These are phyloP conservation scores for Istiophorus platypterus DNA, from an alignment of 2,113 vertebrate genomes.

Conservation along the genomic window DNA sequence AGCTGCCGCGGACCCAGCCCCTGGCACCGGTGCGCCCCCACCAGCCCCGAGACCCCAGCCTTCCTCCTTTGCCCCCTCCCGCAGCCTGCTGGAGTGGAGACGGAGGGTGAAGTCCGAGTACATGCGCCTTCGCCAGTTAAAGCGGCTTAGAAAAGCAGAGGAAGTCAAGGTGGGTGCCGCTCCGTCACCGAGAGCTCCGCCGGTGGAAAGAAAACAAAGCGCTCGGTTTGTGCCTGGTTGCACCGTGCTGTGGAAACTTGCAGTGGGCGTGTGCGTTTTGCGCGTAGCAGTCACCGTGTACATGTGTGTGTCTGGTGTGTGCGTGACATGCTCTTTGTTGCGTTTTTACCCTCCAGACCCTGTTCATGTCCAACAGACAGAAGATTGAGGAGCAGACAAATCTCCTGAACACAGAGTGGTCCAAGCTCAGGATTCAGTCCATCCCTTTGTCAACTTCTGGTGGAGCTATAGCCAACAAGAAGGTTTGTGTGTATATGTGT, in stretches of 20 bases:
- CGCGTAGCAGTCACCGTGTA: not conserved
- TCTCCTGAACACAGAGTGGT: slow-evolving; percentile 94
- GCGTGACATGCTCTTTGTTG: slow-evolving; percentile 16
- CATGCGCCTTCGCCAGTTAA: slow-evolving; percentile 96
- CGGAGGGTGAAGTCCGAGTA: slow-evolving; percentile 97
- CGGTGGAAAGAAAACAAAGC: not conserved
- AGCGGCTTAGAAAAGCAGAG: slow-evolving; percentile 93
- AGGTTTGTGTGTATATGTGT: slow-evolving; percentile 76
- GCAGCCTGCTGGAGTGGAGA: slow-evolving; percentile 91
- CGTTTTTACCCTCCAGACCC: slow-evolving; percentile 83
- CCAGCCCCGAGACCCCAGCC: slow-evolving; percentile 64
- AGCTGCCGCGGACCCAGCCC: slow-evolving; percentile 43
- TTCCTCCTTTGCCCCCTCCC: slow-evolving; percentile 82
- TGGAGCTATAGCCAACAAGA: slow-evolving; percentile 88
- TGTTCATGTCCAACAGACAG: slow-evolving; percentile 92
- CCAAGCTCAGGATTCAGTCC: slow-evolving; percentile 92
- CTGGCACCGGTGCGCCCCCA: slow-evolving; percentile 33
- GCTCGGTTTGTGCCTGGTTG: not conserved
- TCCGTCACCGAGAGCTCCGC: not conserved
- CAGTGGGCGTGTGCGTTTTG: not conserved
- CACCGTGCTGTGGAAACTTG: not conserved
- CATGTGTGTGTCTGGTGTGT: not conserved
- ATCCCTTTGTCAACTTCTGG: slow-evolving; percentile 89
- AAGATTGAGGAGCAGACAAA: slow-evolving; percentile 93
- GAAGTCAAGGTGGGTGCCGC: slow-evolving; percentile 89